These are phyloP conservation scores for Reinhardtius hippoglossoides DNA, from an alignment of 2,113 vertebrate species.

Conservation along the genomic window DNA sequence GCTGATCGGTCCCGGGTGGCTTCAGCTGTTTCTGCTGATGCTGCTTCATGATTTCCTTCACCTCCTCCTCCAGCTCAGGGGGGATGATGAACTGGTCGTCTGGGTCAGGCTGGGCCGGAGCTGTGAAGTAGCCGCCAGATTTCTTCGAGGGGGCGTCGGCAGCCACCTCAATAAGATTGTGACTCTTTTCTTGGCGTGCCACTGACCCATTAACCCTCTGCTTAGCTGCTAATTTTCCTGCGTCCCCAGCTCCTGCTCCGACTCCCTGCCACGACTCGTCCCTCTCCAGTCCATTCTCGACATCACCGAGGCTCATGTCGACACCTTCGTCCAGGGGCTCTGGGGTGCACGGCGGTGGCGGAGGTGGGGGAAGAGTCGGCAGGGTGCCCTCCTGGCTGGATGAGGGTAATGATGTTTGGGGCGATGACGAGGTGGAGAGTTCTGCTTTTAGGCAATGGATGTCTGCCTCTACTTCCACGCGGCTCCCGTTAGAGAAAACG, in stretches of 20 bases:
- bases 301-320: conserved; percentile 80
- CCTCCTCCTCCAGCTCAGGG: conserved; percentile 97
- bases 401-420: conserved; percentile 50
- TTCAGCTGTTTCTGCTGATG: conserved; percentile 92
- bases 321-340: conserved; percentile 87
- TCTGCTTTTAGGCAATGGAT: conserved; percentile 87
- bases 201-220: conserved; percentile 92
- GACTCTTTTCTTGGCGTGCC: conserved; percentile 91
- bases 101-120: conserved; percentile 94
- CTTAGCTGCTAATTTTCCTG: conserved; percentile 82
- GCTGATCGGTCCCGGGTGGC: conserved; percentile 84
- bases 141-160: conserved; percentile 90
- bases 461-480: conserved; percentile 95
- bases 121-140: conserved; percentile 94
- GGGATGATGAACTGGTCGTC: conserved; percentile 99
- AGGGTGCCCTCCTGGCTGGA: conserved; percentile 53
- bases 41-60: conserved; percentile 98
- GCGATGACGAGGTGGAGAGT: conserved; percentile 34
- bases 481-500: conserved; percentile 95
- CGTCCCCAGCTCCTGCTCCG: conserved; percentile 37
- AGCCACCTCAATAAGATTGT: conserved; percentile 96
- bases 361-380: conserved; percentile 70
- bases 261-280: conserved; percentile 65
- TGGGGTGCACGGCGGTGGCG: conserved; percentile 77
- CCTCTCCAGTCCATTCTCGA: conserved; percentile 80